Evolutionary conservation across 2,113 vertebrate species (phyloP).

Genomic region (Pycnonotus jocosus): DNA sequence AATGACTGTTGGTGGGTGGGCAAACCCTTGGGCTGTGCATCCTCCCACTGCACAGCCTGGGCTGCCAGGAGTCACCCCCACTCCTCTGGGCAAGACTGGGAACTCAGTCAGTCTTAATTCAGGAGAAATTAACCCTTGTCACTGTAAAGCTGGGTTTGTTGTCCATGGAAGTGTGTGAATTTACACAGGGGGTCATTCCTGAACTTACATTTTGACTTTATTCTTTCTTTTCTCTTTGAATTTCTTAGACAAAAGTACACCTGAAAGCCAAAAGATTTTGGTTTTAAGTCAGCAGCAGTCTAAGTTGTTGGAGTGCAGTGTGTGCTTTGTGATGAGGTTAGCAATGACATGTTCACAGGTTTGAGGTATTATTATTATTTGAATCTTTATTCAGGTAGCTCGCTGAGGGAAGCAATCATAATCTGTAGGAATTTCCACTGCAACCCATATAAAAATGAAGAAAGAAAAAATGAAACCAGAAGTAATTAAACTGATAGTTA

Average conservation of each 20-base stretch:
- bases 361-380: constrained; percentile 1
- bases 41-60: neutral
- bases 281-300: neutral
- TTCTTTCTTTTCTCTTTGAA: neutral
- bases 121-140: neutral
- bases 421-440: constrained; percentile 39
- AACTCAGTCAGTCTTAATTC: neutral
- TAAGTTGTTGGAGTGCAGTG: neutral
- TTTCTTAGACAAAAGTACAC: neutral
- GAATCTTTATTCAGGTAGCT: constrained; percentile 1
- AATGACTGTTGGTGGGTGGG: neutral
- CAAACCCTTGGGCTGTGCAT: neutral
- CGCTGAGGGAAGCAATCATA: neutral
- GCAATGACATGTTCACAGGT: constrained; percentile 4
- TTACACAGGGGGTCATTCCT: neutral
- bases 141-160: neutral
- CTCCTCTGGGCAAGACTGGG: neutral
- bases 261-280: neutral
- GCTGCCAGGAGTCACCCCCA: neutral
- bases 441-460: neutral
- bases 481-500: constrained; percentile 61
- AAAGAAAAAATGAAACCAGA: neutral
- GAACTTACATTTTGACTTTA: neutral
- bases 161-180: neutral
- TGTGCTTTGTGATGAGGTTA: neutral